A percentile compares a stretch with the other conserved stretches of the same genome.
phyloP scores from a whole-genome alignment of 2,113 vertebrate species.

The Psilopogon haemacephalus region DNA sequence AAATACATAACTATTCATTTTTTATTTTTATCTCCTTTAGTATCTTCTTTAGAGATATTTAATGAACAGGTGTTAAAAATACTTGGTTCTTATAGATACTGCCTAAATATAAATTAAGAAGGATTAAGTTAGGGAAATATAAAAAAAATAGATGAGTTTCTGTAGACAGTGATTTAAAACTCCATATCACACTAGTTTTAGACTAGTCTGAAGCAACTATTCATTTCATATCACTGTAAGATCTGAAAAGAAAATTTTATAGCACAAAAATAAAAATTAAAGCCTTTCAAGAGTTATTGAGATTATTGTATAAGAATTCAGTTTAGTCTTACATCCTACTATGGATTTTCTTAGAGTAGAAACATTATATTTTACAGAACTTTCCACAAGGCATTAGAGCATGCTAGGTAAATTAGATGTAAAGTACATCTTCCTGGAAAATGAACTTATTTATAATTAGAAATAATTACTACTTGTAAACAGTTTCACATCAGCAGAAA shows the following conservation, averaged over 20 bases:
- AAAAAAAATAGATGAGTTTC: not conserved
- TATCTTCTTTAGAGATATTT: not conserved
- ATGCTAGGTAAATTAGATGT: not conserved
- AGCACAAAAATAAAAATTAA: not conserved
- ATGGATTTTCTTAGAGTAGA: not conserved
- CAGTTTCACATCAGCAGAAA: not conserved
- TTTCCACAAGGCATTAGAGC: not conserved
- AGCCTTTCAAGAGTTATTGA: not conserved
- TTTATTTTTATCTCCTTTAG: not conserved
- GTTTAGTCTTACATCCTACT: not conserved
- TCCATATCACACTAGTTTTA: not conserved
- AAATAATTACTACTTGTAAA: not conserved
- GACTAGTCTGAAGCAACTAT: not conserved
- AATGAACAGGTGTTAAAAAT: not conserved
- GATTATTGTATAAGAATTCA: not conserved
- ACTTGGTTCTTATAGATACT: not conserved
- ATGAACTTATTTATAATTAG: not conserved
- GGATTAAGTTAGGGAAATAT: not conserved
- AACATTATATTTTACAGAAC: not conserved
- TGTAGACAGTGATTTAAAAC: not conserved
- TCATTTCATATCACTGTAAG: not conserved
- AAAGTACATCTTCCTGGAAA: not conserved
- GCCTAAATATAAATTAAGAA: not conserved
- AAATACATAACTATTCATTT: not conserved
- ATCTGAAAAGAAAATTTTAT: not conserved